Evolutionary conservation across 2,797 vertebrate genomes (phyloP).

Genomic region (Coregonus suidteri): DNA sequence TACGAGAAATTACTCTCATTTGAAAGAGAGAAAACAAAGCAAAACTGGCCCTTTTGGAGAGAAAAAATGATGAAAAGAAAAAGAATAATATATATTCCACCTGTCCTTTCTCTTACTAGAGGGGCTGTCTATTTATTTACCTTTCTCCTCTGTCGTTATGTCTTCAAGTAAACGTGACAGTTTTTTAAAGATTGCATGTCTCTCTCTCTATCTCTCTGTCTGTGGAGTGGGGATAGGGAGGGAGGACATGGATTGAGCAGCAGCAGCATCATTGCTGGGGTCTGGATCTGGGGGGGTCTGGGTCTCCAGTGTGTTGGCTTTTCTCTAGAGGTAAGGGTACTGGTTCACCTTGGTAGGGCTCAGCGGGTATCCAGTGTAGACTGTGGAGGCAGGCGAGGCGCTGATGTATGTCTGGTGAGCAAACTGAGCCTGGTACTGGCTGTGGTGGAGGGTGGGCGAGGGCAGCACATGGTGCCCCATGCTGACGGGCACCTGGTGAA

Average conservation of each 20-base stretch:
- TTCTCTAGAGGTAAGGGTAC: slow-evolving; percentile 93
- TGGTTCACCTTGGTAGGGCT: slow-evolving; percentile 99
- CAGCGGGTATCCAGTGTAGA: slow-evolving; percentile 99
- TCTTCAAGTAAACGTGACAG: slow-evolving; percentile 78
- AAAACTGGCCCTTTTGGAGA: slow-evolving; percentile 71
- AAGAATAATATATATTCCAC: slow-evolving; percentile 17
- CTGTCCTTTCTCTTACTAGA: slow-evolving; percentile 45
- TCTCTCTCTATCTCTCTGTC: slow-evolving; percentile 64
- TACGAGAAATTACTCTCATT: slow-evolving; percentile 27
- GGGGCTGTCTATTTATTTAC: slow-evolving; percentile 42
- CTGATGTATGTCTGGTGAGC: slow-evolving; percentile 99
- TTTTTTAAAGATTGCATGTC: slow-evolving; percentile 70
- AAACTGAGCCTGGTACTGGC: slow-evolving; percentile 97
- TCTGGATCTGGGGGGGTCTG: slow-evolving; percentile 44
- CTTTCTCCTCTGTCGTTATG: slow-evolving; percentile 58
- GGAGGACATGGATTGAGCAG: slow-evolving; percentile 32
- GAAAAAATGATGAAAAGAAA: slow-evolving; percentile 8
- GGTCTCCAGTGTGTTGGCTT: slow-evolving; percentile 80
- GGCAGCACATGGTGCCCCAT: slow-evolving; percentile 95
- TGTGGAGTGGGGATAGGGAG: slow-evolving; percentile 57
- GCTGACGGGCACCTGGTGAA: slow-evolving; percentile 97
- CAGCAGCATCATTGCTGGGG: slow-evolving; percentile 61
- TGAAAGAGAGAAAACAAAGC: slow-evolving; percentile 39
- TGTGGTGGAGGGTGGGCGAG: slow-evolving; percentile 92
- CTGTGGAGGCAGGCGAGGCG: slow-evolving; percentile 94